These are phyloP conservation scores for Leptopilina clavipes DNA, from an alignment of 1,140 invertebrate genomes.

Conservation along the genomic window DNA sequence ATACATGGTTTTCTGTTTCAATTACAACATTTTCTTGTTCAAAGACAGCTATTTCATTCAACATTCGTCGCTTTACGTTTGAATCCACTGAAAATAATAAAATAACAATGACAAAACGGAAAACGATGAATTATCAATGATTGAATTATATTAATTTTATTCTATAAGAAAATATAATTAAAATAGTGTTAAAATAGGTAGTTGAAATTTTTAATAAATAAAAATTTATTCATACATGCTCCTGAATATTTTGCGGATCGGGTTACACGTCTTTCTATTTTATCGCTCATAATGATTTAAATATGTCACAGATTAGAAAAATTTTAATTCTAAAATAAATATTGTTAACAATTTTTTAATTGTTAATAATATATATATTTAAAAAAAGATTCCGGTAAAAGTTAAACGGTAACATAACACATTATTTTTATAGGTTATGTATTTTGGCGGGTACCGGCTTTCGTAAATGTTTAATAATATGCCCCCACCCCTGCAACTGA, in stretches of 20 bases:
- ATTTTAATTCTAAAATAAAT: too few relatives aligned
- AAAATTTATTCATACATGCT: too few relatives aligned
- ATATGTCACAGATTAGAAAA: neutral
- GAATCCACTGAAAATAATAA: neutral
- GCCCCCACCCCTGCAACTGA: too few relatives aligned
- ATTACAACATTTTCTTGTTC: slow-evolving; percentile 9
- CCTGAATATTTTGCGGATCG: neutral
- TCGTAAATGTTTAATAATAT: too few relatives aligned
- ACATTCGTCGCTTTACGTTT: neutral
- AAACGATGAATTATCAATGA: neutral
- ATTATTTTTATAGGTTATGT: too few relatives aligned
- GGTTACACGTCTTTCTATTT: neutral
- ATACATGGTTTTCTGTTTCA: neutral
- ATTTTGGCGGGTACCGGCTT: too few relatives aligned
- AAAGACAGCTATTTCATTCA: neutral
- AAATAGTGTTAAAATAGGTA: neutral
- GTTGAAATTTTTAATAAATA: neutral
- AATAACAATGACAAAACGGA: too few relatives aligned
- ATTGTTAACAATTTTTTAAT: too few relatives aligned
- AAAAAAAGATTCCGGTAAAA: neutral
- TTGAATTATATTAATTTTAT: too few relatives aligned
- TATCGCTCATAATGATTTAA: neutral
- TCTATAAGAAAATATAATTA: too few relatives aligned
- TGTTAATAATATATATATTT: neutral
- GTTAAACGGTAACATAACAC: too few relatives aligned